Evolutionary conservation across 2,113 vertebrate genomes (phyloP).

Genomic region (Bos javanicus): DNA sequence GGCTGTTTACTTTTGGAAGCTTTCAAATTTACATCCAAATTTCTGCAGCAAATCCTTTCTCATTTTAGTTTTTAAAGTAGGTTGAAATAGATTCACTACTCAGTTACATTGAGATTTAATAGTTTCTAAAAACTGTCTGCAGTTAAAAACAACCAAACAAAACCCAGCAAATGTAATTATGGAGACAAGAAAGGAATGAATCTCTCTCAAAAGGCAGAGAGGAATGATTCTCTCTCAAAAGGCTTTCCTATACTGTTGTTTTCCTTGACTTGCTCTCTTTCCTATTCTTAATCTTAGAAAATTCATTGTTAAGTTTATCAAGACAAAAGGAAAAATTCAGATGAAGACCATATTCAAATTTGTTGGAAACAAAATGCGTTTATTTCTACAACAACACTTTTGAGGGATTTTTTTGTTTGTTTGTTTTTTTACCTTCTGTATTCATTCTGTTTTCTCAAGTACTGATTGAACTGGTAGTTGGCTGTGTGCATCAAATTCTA

Average conservation of each 20-base stretch:
- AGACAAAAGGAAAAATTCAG: not conserved
- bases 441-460: not conserved
- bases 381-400: not conserved
- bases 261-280: not conserved
- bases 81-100: not conserved
- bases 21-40: not conserved
- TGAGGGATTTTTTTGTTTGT: not conserved
- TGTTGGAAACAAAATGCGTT: slow-evolving; percentile 10
- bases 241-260: not conserved
- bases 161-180: not conserved
- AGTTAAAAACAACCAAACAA: not conserved
- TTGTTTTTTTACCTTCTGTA: not conserved
- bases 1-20: not conserved
- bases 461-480: not conserved
- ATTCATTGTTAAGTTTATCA: not conserved
- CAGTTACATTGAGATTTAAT: not conserved
- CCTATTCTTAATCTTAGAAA: not conserved
- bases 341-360: not conserved
- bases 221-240: not conserved
- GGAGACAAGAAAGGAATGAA: not conserved
- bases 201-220: not conserved
- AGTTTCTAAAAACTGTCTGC: not conserved
- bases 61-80: not conserved
- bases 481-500: not conserved
- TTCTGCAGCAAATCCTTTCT: not conserved